Evolutionary conservation across 2,797 vertebrate species (phyloP), one percentile per base, ranked within the genome.

Genomic region (Nasua narica): DNA sequence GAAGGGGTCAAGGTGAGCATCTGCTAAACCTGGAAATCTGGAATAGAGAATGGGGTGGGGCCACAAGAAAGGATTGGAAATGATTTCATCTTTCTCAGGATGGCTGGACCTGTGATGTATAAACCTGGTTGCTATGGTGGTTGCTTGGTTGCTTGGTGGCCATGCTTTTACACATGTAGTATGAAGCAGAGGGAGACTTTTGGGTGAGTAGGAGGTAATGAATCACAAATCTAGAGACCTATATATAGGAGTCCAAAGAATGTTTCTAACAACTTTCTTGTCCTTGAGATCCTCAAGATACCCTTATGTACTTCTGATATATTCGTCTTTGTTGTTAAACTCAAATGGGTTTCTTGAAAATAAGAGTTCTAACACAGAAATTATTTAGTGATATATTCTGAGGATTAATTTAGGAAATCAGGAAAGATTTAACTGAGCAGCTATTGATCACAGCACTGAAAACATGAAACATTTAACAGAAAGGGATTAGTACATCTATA

Each of bases 321-420:
- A 54, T 27, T 58, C n/a, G 32, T 79, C 18, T 65, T 46, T 94
- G 40, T 52, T 85, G 11, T 67, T 94, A 82, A 93, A 65, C 50
- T 70, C n/a, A 87, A 70, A 37, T 48, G 15, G 21, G 5, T 54
- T 96, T 76, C 16, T 97, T 72, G 5, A 85, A 94, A 94, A 88
- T n/a, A 87, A 65, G 12, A 76, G 27, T 35, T 79, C 58, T 72
- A 86, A 60, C 37, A 85, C 2, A 77, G 19, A 94, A 84, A 87
- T 69, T 90, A 65, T 87, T 2, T 25, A 84, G 37, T 74, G 48
- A 74, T 48, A 81, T 40, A 54, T 29, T 72, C 58, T 70, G 69
- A 81, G 76, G 40, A 67, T 91, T 92, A 90, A 78, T 72, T 87
- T 84, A 92, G 37, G 78, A 89, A 58, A 84, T 35, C 25, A 1